Evolutionary conservation across 2,888 invertebrate genomes (phyloP), one percentile per base, ranked within the genome.

Genomic region (Leucania comma): DNA sequence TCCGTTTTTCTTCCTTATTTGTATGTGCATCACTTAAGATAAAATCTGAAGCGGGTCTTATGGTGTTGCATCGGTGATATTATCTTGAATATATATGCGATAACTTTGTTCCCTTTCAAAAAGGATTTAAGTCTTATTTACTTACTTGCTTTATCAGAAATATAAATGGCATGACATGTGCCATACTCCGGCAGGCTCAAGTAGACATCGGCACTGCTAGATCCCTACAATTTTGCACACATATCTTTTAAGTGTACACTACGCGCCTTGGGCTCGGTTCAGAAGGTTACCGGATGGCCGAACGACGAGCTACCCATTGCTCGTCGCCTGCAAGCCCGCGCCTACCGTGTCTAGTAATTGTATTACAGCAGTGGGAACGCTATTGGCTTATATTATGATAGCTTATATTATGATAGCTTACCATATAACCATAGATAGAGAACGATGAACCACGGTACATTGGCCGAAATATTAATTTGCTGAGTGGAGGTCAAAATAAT

Each of bases 11-110:
- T 56, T 14, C 50, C 54, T 56, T 35, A 38, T 66, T 68, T 61
- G 22, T 66, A 70, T 50, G 53, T 64, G 38, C 66, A 70, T 78
- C 38, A 64, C 63, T 78, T 63, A 59, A 57, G 71, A 78, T 67
- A 68, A 64, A 57, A 64, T 75, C 53, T 61, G 32, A 71, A 75
- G 57, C 54, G 60, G 50, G 66, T 53, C 56, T 66, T 79, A 68
- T 10, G 53, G 63, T 50, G 50, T 51, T 79, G 51, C 56, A 65
- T 54, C 32, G 26, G 26, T 46, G 35, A 29, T 58, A 58, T 46
- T 38, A 48, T 71, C 48, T 56, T 42, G 10, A 56, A 32, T 48
- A 57, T 46, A 9, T 22, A 46, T 35, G 26, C 14, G 14, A 9
- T 62, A 35, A 35, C 14, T 26, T 24, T 51, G 17, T 72, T 46